Percentiles rank a stretch among this genome's conserved stretches.
phyloP scores from a whole-genome alignment of 2,888 invertebrate species.

The Agrotis exclamationis region DNA sequence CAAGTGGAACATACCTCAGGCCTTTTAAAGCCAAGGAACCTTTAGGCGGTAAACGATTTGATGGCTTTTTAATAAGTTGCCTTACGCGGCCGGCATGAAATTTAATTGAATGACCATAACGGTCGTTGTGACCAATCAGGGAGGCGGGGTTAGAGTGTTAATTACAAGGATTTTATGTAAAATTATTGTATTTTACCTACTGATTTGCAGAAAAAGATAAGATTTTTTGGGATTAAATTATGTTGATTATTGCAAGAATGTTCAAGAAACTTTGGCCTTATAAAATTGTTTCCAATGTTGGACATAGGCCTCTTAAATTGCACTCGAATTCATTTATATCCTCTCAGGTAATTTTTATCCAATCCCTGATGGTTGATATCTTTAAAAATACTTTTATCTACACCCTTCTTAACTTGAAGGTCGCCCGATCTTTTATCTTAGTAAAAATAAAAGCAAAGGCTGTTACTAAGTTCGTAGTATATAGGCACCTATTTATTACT shows the following conservation, averaged over 20 bases:
- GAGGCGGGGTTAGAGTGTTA: conserved; percentile 58
- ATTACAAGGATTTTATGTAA: conserved; percentile 53
- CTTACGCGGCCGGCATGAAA: conserved; percentile 69
- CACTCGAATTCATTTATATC: not conserved
- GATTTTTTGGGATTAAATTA: not conserved
- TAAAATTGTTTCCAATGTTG: no score
- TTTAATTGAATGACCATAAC: conserved; percentile 73
- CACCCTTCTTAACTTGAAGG: conserved; percentile 18
- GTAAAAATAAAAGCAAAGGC: conserved; percentile 48
- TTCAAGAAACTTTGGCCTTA: not conserved
- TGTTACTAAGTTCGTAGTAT: conserved; percentile 39
- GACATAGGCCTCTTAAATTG: not conserved
- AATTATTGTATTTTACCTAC: conserved; percentile 20
- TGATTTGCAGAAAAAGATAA: not conserved
- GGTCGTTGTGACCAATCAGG: conserved; percentile 52
- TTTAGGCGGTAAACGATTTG: conserved; percentile 74
- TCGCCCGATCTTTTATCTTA: conserved; percentile 39
- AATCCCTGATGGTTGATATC: not conserved
- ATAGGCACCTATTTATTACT: conserved; percentile 50
- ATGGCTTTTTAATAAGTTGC: conserved; percentile 79
- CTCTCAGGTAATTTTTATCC: not conserved
- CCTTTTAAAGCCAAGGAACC: conserved; percentile 63
- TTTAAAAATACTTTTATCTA: conserved; percentile 29
- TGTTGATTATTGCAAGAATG: not conserved
- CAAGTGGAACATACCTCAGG: conserved; percentile 66